Percentiles rank a stretch among this genome's conserved stretches.
These are phyloP conservation scores for Arion vulgaris DNA, from an alignment of 1,140 invertebrate species.

Conservation along the genomic window DNA sequence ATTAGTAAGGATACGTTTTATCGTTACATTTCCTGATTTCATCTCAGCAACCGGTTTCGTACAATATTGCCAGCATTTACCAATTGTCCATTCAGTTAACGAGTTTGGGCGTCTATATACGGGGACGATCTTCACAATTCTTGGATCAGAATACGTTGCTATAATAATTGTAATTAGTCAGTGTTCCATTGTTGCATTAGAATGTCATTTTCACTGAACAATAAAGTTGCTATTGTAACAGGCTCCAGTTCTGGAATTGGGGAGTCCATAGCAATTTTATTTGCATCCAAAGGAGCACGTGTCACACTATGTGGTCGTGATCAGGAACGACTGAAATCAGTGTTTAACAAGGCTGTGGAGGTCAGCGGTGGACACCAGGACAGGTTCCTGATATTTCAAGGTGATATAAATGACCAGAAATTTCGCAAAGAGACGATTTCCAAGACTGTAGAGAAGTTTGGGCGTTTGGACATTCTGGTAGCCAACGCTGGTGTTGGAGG, in stretches of 20 bases:
- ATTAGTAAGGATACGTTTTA: too few relatives aligned
- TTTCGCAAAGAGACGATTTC: background rate
- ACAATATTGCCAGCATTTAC: too few relatives aligned
- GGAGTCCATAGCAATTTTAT: background rate
- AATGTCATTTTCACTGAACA: background rate
- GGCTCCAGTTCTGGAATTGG: background rate
- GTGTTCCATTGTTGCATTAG: too few relatives aligned
- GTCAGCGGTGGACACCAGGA: background rate
- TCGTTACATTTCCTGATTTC: too few relatives aligned
- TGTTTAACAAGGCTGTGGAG: background rate
- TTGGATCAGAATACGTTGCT: too few relatives aligned
- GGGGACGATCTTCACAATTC: too few relatives aligned
- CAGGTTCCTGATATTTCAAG: background rate
- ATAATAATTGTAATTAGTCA: too few relatives aligned
- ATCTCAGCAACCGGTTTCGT: too few relatives aligned
- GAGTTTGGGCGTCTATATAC: too few relatives aligned
- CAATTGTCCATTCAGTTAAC: background rate
- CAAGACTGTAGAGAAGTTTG: background rate
- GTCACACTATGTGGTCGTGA: background rate
- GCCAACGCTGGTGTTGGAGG: background rate
- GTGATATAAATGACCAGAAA: background rate
- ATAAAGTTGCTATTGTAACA: background rate
- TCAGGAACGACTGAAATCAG: background rate
- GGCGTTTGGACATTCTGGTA: slow-evolving; percentile 6
- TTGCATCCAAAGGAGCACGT: background rate